Evolutionary conservation across 2,888 invertebrate genomes (phyloP), one percentile per base, ranked within the genome.

Genomic region (Ochlodes sylvanus): DNA sequence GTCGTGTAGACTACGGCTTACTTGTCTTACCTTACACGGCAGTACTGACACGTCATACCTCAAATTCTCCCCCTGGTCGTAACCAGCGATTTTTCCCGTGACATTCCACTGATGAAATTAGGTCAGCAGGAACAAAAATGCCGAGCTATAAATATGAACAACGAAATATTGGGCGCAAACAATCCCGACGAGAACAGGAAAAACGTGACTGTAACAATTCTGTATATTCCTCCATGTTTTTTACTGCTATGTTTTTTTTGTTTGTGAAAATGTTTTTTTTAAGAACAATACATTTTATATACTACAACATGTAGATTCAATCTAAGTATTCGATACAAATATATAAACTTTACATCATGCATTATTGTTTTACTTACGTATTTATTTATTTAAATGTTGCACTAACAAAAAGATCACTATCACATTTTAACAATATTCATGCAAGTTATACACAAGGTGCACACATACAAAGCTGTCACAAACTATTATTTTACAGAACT

Each of bases 21-120:
- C 19, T 17, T 42, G 54, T 58, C 41, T 60, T 66, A 66, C 60
- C 60, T 60, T 57, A 10, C 10, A 52, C 58, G 32, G 44, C 47
- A 55, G 61, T 44, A 32, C 44, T 54, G 42, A 56, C 56, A 52
- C 60, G 42, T 44, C 66, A 66, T 61, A 54, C 54, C 66, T 32
- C 14, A 47, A 55, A 66, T 55, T 32, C 54, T 54, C 12, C 17
- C 58, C 60, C 27, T 66, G 54, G 60, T 66, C 66, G 21, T 14
- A 50, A 58, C 50, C 65, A 32, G 54, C 54, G 66, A 67, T 74
- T 76, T 75, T 74, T 71, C 75, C 76, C 88, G 89, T 88, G 89
- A 88, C 88, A 89, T 87, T 87, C 82, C 82, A 81, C 80, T 81
- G 76, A 82, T 79, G 78, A 79, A 85, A 86, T 82, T 86, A 78